Evolutionary conservation across 2,888 invertebrate species (phyloP).

Genomic region (Osmoderma eremita): DNA sequence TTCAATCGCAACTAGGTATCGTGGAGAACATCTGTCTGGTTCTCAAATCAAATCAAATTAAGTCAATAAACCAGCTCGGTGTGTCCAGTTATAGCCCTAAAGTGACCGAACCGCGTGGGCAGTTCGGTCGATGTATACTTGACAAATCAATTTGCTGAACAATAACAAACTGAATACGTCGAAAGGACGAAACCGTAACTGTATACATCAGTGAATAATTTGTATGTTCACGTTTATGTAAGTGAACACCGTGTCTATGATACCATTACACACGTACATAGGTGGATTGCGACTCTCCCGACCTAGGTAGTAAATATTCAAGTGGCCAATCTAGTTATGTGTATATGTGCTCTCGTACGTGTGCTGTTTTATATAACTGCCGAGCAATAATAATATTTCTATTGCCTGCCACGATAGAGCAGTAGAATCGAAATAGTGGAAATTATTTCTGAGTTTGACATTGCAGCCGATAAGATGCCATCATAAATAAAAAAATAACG

Average conservation of each 20-base stretch:
- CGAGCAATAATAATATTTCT: slow-evolving; percentile 45
- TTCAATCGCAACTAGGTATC: slow-evolving; percentile 15
- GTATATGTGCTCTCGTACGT: slow-evolving; percentile 35
- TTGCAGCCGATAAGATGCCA: slow-evolving; percentile 28
- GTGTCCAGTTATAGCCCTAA: slow-evolving; percentile 33
- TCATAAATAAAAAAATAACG: slow-evolving; percentile 26
- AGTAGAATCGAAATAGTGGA: slow-evolving; percentile 44
- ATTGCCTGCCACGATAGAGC: slow-evolving; percentile 43
- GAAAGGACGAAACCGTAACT: slow-evolving; percentile 29
- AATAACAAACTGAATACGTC: slow-evolving; percentile 35
- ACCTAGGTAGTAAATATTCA: slow-evolving; percentile 37
- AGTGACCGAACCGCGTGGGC: slow-evolving; percentile 21
- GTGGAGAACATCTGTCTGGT: slow-evolving; percentile 31
- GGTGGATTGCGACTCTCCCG: slow-evolving; percentile 11
- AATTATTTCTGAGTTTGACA: slow-evolving; percentile 40
- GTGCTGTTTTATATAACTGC: slow-evolving; percentile 43
- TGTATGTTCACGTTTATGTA: slow-evolving; percentile 41
- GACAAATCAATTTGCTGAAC: slow-evolving; percentile 42
- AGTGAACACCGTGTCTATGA: slow-evolving; percentile 42
- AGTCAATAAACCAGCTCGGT: slow-evolving; percentile 26
- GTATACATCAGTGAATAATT: slow-evolving; percentile 41
- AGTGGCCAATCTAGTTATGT: slow-evolving; percentile 31
- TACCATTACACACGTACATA: slow-evolving; percentile 41
- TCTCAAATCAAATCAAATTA: slow-evolving; percentile 34
- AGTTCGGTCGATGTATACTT: slow-evolving; percentile 25